A percentile compares a stretch with the other conserved stretches of the same genome.
phyloP scores from a whole-genome alignment of 2,113 vertebrate genomes.

The Cisticola juncidis region DNA sequence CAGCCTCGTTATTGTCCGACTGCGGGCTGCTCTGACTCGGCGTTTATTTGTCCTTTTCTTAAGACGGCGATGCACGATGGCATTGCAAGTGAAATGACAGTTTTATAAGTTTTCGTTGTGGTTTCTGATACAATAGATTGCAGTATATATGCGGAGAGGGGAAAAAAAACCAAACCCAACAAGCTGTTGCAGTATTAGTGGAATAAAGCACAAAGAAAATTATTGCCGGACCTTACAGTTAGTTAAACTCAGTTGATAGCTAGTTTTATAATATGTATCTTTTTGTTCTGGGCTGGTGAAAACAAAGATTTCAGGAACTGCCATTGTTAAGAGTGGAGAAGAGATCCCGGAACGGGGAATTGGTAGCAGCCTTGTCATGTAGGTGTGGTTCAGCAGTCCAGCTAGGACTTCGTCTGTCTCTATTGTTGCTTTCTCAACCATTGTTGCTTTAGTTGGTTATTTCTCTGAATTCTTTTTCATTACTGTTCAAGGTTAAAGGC shows the following conservation, averaged over 20 bases:
- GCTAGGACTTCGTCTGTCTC: constrained; percentile 11
- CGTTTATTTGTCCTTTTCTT: background rate
- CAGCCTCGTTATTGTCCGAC: background rate
- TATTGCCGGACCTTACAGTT: background rate
- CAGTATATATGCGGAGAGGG: background rate
- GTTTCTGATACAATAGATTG: background rate
- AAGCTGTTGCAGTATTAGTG: background rate
- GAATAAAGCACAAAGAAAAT: constrained; percentile 22
- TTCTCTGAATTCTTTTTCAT: background rate
- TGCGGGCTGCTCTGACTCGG: background rate
- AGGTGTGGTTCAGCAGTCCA: constrained; percentile 62
- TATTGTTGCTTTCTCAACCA: constrained; percentile 57
- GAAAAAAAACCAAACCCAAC: accelerated
- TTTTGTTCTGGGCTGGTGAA: background rate
- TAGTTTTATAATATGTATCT: background rate
- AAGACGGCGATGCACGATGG: background rate
- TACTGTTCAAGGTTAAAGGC: background rate
- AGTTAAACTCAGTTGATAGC: background rate
- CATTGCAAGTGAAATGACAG: background rate
- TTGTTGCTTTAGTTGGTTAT: background rate
- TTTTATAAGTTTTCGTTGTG: background rate
- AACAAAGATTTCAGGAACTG: background rate
- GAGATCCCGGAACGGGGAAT: background rate
- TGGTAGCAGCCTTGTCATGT: constrained; percentile 33
- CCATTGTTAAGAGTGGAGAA: constrained; percentile 26